Evolutionary conservation across 2,113 vertebrate genomes (phyloP).

Genomic region (Trematocara unimaculatum): DNA sequence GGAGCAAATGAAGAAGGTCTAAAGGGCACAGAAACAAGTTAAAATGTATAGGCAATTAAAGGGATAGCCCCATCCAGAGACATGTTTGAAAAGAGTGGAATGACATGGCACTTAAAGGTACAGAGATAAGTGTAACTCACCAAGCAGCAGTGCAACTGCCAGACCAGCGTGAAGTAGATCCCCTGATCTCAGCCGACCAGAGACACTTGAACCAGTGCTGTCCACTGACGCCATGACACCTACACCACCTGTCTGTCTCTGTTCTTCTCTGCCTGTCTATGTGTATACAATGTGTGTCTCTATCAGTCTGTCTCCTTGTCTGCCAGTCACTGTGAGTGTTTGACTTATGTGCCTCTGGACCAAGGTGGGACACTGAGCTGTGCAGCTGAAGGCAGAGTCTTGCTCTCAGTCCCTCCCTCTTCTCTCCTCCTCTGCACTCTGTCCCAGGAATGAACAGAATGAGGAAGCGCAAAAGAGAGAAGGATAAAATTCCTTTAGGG

Average conservation of each 20-base stretch:
- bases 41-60: background rate
- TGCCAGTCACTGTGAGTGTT: constrained; percentile 2
- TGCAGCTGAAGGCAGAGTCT: constrained; percentile 33
- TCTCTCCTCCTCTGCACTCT: constrained; percentile 49
- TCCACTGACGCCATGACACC: constrained; percentile 64
- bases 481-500: constrained; percentile 29
- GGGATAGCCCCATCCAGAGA: background rate
- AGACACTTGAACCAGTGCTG: constrained; percentile 42
- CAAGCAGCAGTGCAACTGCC: constrained; percentile 53
- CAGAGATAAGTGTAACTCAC: constrained; percentile 49
- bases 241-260: constrained; percentile 23
- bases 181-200: constrained; percentile 45
- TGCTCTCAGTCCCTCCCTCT: constrained; percentile 48
- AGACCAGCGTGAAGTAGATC: constrained; percentile 58
- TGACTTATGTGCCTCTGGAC: constrained; percentile 23
- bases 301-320: constrained; percentile 1
- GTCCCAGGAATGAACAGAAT: constrained; percentile 56
- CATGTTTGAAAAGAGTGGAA: background rate
- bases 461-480: constrained; percentile 1
- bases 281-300: background rate
- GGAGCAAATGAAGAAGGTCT: background rate
- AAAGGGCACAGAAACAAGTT: background rate
- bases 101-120: constrained; percentile 3
- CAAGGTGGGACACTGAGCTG: constrained; percentile 45
- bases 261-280: background rate